Percentiles rank a stretch among this genome's conserved stretches.
phyloP scores from a whole-genome alignment of 2,888 invertebrate genomes.

The Diloba caeruleocephala region DNA sequence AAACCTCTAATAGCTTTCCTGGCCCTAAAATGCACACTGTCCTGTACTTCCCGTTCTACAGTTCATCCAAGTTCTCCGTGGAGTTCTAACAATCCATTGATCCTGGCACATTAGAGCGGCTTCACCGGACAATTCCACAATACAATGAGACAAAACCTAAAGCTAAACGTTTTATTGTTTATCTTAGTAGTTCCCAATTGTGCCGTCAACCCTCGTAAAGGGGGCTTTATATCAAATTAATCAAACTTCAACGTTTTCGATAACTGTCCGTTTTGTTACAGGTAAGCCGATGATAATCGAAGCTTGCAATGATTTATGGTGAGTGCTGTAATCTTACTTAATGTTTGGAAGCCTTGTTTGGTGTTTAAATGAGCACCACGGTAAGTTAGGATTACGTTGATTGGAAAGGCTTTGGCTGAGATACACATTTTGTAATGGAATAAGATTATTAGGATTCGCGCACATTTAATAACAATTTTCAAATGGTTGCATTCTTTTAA shows the following conservation, averaged over 20 bases:
- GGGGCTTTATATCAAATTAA: constrained; percentile 39
- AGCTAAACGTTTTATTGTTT: neutral
- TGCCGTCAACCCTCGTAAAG: constrained; percentile 29
- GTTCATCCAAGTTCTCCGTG: too few species aligned
- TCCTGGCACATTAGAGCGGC: neutral
- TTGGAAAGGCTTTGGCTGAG: constrained; percentile 1
- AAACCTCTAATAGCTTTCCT: too few species aligned
- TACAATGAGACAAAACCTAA: neutral
- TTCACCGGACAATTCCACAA: constrained; percentile 1
- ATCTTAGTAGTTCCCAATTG: constrained; percentile 1
- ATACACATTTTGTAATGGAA: neutral
- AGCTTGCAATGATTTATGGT: constrained; percentile 43
- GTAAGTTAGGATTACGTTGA: constrained; percentile 10
- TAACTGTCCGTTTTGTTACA: constrained; percentile 55
- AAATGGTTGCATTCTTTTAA: too few species aligned
- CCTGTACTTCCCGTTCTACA: too few species aligned
- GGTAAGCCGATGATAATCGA: constrained; percentile 48
- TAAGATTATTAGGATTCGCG: too few species aligned
- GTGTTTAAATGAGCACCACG: constrained; percentile 20
- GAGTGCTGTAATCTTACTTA: constrained; percentile 47
- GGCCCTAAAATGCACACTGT: too few species aligned
- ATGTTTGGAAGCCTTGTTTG: constrained; percentile 22
- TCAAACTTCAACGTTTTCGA: constrained; percentile 41
- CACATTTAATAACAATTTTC: neutral
- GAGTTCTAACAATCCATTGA: too few species aligned